Evolutionary conservation across 2,797 vertebrate species (phyloP).

Genomic region (Silurus lanzhouensis): DNA sequence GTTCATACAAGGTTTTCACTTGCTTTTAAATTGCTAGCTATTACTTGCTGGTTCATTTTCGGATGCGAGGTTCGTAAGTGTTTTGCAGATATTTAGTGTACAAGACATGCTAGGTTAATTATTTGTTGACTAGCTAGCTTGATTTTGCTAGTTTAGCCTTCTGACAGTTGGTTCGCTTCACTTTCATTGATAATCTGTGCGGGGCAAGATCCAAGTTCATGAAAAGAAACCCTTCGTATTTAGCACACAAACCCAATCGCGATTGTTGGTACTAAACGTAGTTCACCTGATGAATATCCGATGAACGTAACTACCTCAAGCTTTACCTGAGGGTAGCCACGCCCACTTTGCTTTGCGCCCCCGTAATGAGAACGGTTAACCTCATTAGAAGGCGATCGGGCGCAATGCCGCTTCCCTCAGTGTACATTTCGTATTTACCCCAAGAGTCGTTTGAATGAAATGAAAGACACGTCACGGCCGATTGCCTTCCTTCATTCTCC

Average conservation of each 20-base stretch:
- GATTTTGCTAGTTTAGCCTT: not conserved
- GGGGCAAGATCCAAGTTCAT: not conserved
- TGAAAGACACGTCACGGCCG: constrained; percentile 1
- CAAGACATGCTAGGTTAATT: not conserved
- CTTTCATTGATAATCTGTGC: too few relatives aligned
- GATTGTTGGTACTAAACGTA: not conserved
- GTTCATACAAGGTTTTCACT: not conserved
- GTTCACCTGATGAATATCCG: too few relatives aligned
- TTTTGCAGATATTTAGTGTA: not conserved
- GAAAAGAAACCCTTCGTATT: not conserved
- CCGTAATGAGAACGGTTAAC: not conserved
- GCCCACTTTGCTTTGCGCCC: not conserved
- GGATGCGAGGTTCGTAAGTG: too few relatives aligned
- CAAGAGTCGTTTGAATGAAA: not conserved
- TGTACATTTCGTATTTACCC: not conserved
- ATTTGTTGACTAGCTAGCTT: not conserved
- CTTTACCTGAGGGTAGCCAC: not conserved
- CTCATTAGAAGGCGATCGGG: not conserved
- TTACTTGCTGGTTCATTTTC: not conserved
- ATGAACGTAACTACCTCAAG: too few relatives aligned
- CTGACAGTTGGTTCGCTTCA: not conserved
- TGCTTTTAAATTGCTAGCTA: not conserved
- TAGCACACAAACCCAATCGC: not conserved
- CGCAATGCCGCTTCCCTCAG: not conserved
- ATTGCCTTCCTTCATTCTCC: constrained; percentile 27